Base-by-base conservation (phyloP, 2,113 vertebrate genomes). In the Aptenodytes forsteri region DNA sequence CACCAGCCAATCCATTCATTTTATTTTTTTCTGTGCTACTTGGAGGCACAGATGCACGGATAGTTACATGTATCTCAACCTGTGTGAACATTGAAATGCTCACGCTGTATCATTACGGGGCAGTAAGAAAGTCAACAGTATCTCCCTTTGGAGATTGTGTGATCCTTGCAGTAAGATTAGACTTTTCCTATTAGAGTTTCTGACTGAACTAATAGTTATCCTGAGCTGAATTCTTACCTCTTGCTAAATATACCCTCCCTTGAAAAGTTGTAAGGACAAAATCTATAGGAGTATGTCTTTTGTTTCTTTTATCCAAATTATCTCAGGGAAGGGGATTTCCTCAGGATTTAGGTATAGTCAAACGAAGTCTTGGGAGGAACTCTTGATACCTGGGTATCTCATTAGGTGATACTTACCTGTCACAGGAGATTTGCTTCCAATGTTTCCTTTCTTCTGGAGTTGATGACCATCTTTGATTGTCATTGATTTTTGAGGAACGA, bases 71-170 rank as follows among this genome's bases (percentile, higher is more conserved):
- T 17, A 5, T 71, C 38, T 77, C 44, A 75, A 3, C 7, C 14
- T 67, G 23, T 29, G 27, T 73, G 55, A 40, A 14, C 10, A 16
- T 0, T 81, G 52, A 44, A 73, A 36, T 36, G 34, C 50, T 81
- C 2, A 2, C 0, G 1, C 8, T 36, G 0, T 22, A 9, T 30
- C 11, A 2, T 3, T 81, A 13, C 1, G 3, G n/a, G 32, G 14
- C 0, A 38, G 21, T 58, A 58, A 80, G 49, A 36, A 93, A 54
- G 14, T 16, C 80, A 70, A 22, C n/a, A 46, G 12, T 19, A 30
- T 49, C 16, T 73, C 9, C 38, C 11, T 26, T 47, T 66, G 67
- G 55, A 36, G 23, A 20, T 0, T 11, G 16, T 26, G 30, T 32
- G 58, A 77, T 30, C 38, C 36, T 56, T 69, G 25, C 23, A 69